Conservation (phyloP, 2,113 vertebrate genomes). For the Paramisgurnus dabryanus region DNA sequence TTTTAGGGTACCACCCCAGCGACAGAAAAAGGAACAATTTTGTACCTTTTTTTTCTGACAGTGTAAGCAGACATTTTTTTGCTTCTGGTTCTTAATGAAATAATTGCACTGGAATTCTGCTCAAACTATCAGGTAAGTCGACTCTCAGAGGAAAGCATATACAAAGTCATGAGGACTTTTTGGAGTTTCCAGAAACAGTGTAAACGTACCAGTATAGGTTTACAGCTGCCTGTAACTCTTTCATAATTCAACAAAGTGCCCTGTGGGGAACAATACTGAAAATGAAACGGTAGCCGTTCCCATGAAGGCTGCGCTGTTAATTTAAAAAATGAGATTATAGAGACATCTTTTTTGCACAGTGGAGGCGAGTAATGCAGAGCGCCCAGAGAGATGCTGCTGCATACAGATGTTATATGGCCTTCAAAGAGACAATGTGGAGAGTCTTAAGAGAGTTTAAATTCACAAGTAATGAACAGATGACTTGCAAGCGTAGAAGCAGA, state of each 20-base stretch:
- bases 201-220: neutral
- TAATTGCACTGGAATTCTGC: too few relatives aligned
- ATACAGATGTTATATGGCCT: slow-evolving; percentile 19
- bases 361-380: neutral
- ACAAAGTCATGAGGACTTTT: too few relatives aligned
- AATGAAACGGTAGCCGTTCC: neutral
- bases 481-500: too few relatives aligned
- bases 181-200: neutral
- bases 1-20: too few relatives aligned
- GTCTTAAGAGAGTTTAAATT: neutral
- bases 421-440: neutral
- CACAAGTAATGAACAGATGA: too few relatives aligned
- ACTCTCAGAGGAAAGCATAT: too few relatives aligned
- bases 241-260: slow-evolving; percentile 9
- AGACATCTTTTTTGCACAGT: neutral
- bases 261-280: slow-evolving; percentile 12
- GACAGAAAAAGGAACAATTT: too few relatives aligned
- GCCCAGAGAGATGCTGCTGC: neutral
- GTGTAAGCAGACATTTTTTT: too few relatives aligned
- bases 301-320: neutral
- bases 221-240: neutral
- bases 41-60: too few relatives aligned
- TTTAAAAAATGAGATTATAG: slow-evolving; percentile 2
- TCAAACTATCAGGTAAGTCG: too few relatives aligned
- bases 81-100: too few relatives aligned